Evolutionary conservation across 2,797 vertebrate species (phyloP).

Genomic region (Saxicola maurus): DNA sequence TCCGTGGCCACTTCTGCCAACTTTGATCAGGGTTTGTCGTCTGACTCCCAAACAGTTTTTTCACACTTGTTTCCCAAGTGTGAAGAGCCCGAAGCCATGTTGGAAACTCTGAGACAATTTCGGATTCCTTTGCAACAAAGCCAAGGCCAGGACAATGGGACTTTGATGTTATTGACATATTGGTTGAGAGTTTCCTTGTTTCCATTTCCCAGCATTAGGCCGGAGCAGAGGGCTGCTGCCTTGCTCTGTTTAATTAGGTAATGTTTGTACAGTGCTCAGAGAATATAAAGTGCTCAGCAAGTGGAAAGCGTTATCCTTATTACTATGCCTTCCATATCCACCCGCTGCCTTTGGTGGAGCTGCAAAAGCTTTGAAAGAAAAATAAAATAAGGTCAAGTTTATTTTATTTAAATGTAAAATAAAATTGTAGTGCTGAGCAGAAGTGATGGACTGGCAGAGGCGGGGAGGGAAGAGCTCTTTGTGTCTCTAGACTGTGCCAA

Average conservation of each 20-base stretch:
- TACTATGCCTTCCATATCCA: constrained; percentile 31
- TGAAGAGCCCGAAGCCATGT: constrained; percentile 29
- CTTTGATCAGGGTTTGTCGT: constrained; percentile 52
- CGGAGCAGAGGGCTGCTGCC: constrained; percentile 31
- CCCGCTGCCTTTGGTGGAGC: not conserved
- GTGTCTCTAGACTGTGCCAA: not conserved
- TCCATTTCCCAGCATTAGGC: constrained; percentile 52
- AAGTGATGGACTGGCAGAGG: not conserved
- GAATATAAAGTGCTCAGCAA: constrained; percentile 56
- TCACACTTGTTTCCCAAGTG: constrained; percentile 55
- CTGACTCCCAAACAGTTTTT: constrained; percentile 24
- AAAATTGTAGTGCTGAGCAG: not conserved
- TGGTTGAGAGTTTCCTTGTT: constrained; percentile 55
- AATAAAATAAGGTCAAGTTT: constrained; percentile 30
- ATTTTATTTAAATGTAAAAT: constrained; percentile 39
- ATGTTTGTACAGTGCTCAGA: constrained; percentile 53
- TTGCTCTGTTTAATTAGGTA: constrained; percentile 56
- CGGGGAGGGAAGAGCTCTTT: not conserved
- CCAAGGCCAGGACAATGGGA: constrained; percentile 53
- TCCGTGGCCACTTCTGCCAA: constrained; percentile 49
- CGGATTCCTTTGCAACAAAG: constrained; percentile 53
- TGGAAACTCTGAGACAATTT: constrained; percentile 58
- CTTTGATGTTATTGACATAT: constrained; percentile 62
- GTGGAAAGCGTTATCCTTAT: constrained; percentile 47
- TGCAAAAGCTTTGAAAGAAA: constrained; percentile 21